Conservation (phyloP, 1,140 invertebrate species). For the Druon quercuslanigerum region DNA sequence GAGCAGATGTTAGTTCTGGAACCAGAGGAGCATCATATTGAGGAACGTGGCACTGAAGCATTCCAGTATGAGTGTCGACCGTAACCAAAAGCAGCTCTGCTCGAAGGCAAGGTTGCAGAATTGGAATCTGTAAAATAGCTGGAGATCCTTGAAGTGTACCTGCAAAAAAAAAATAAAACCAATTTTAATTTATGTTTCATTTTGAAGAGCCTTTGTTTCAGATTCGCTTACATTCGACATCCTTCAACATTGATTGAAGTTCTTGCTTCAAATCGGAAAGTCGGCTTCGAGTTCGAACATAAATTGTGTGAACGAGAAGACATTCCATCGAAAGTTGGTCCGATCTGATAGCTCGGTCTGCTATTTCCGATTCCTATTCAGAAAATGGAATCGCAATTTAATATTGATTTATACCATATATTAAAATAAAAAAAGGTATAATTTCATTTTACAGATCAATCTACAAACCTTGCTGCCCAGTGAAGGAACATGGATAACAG, state of each 20-base stretch:
- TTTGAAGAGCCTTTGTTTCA: conserved; percentile 3
- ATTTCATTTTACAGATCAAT: conserved; percentile 21
- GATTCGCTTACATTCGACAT: conserved; percentile 81
- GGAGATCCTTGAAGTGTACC: conserved; percentile 86
- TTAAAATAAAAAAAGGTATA: conserved; percentile 9
- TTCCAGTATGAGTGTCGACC: conserved; percentile 95
- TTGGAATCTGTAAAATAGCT: conserved; percentile 91
- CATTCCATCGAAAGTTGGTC: conserved; percentile 96
- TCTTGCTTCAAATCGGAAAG: conserved; percentile 90
- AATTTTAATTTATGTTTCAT: neutral
- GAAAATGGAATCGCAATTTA: conserved; percentile 42
- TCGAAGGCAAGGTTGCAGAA: conserved; percentile 90
- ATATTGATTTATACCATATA: conserved; percentile 28
- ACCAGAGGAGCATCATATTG: conserved; percentile 90
- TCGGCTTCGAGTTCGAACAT: conserved; percentile 90
- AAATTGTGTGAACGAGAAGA: conserved; percentile 97
- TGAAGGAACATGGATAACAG: conserved; percentile 91
- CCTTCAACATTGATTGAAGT: conserved; percentile 83
- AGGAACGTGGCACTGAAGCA: conserved; percentile 92
- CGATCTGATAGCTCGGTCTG: conserved; percentile 87
- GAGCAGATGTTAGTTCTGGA: conserved; percentile 86
- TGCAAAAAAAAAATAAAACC: conserved; percentile 56
- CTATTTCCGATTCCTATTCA: conserved; percentile 82
- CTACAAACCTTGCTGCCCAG: conserved; percentile 81
- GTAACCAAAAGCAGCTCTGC: conserved; percentile 94